These are phyloP conservation scores for Samia ricini DNA, from an alignment of 1,140 invertebrate genomes.

Conservation along the genomic window DNA sequence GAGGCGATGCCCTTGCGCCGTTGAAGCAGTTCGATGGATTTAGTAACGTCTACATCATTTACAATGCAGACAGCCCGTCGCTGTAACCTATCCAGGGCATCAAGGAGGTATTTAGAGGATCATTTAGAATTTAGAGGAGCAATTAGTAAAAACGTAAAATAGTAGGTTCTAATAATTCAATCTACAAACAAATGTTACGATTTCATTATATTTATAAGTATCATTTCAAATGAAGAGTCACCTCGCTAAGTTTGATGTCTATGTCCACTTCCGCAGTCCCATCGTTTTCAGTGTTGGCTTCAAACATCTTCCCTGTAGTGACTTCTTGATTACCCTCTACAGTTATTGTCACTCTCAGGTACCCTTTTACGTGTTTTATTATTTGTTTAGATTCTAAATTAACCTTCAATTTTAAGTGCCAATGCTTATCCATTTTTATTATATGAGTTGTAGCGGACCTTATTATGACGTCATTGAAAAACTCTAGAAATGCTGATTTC, in stretches of 20 bases:
- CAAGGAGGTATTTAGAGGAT: too few relatives aligned
- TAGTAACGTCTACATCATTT: too few relatives aligned
- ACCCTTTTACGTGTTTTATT: slow-evolving; percentile 32
- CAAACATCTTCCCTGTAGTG: slow-evolving; percentile 33
- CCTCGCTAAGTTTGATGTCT: slow-evolving; percentile 50
- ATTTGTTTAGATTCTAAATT: slow-evolving; percentile 74
- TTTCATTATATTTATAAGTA: too few relatives aligned
- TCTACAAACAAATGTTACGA: neutral
- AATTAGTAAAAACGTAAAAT: too few relatives aligned
- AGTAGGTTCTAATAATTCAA: too few relatives aligned
- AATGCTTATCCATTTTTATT: slow-evolving; percentile 48
- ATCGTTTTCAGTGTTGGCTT: slow-evolving; percentile 35
- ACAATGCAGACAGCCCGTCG: too few relatives aligned
- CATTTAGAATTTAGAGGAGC: too few relatives aligned
- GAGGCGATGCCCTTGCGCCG: too few relatives aligned
- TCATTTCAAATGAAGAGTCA: too few relatives aligned
- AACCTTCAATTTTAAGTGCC: slow-evolving; percentile 73
- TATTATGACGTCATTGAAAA: slow-evolving; percentile 77
- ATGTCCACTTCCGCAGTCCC: slow-evolving; percentile 46
- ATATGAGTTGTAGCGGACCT: slow-evolving; percentile 74
- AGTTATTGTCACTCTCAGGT: slow-evolving; percentile 33
- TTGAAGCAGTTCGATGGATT: too few relatives aligned
- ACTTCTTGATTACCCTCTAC: slow-evolving; percentile 43
- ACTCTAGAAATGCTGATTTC: slow-evolving; percentile 77
- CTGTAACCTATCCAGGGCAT: too few relatives aligned